Evolutionary conservation across 2,113 vertebrate species (phyloP), one percentile per base, ranked within the genome.

Genomic region (Mirza zaza): DNA sequence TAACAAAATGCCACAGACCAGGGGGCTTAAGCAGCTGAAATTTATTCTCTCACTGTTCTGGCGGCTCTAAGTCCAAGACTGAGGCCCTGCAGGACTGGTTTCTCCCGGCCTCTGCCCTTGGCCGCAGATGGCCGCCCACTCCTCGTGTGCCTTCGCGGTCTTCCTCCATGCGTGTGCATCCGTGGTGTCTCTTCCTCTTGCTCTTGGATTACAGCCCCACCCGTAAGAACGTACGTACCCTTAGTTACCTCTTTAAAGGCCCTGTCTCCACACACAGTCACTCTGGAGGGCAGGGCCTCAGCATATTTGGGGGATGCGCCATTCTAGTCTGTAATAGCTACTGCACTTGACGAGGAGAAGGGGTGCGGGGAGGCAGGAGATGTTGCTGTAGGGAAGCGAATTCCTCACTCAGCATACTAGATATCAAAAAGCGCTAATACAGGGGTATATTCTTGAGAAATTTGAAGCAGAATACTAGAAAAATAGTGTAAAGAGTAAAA

Each of bases 1-100:
- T 42, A n/a, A n/a, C 68, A 12, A 81, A 70, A 59, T 12, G 59
- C 4, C 50, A 82, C 45, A 25, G 59, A 23, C 2, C 1, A 20
- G 34, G 27, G 7, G 17, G 34, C 10, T 45, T 73, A 52, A 73
- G 52, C 45, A 82, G 25, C 32, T 50, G 15, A 42, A 14, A 15
- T 42, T 14, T n/a, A 34, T 73, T 77, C 55, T 57, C 36, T 48
- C 91, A 36, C 73, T 45, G 36, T 48, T 77, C 73, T 65, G 36
- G 63, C 11, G 36, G 36, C 48, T 68, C 8, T 21, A 79, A 57
- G 32, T 57, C 32, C 50, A 59, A 15, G 27, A 55, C 42, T 18
- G 4, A 18, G 9, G 9, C 25, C 13, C 57, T 20, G 27, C 20
- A n/a, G 50, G 18, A 21, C 42, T 0, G 0, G 20, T 9, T 13